Conservation (phyloP, 2,113 vertebrate species). For the Gila orcuttii region DNA sequence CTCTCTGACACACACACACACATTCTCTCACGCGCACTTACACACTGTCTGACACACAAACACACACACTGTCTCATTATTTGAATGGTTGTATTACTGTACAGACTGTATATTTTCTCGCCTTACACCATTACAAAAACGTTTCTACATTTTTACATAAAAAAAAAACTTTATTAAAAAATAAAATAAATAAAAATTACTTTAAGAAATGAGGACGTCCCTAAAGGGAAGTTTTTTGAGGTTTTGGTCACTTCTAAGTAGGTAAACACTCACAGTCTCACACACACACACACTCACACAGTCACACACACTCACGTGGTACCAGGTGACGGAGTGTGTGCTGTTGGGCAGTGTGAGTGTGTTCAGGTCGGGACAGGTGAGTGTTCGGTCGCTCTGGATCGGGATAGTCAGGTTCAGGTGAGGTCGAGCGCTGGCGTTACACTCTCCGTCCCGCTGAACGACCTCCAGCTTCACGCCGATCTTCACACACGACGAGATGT, state of each 20-base stretch:
- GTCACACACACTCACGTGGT: conserved; percentile 71
- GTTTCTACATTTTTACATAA: no score
- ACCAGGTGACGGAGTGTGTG: conserved; percentile 79
- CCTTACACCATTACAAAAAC: no score
- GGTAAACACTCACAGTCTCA: background rate
- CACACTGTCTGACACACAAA: no score
- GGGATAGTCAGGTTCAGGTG: conserved; percentile 65
- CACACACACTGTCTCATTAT: no score
- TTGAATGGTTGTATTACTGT: no score
- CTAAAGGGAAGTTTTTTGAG: no score
- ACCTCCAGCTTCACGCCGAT: conserved; percentile 84
- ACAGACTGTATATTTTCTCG: no score
- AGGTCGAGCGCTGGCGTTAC: conserved; percentile 40
- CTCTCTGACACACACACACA: background rate
- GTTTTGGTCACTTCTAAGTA: no score
- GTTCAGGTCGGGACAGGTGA: conserved; percentile 83
- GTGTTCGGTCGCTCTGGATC: conserved; percentile 63
- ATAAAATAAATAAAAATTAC: no score
- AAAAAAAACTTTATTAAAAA: no score
- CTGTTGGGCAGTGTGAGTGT: conserved; percentile 76
- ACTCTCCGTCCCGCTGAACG: conserved; percentile 70
- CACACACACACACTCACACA: conserved; percentile 18
- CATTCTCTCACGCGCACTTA: conserved; percentile 50
- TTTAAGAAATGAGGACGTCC: no score
- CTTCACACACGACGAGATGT: conserved; percentile 86